phyloP scores from a whole-genome alignment of 2,888 invertebrate species.

The Perdita meconis region DNA sequence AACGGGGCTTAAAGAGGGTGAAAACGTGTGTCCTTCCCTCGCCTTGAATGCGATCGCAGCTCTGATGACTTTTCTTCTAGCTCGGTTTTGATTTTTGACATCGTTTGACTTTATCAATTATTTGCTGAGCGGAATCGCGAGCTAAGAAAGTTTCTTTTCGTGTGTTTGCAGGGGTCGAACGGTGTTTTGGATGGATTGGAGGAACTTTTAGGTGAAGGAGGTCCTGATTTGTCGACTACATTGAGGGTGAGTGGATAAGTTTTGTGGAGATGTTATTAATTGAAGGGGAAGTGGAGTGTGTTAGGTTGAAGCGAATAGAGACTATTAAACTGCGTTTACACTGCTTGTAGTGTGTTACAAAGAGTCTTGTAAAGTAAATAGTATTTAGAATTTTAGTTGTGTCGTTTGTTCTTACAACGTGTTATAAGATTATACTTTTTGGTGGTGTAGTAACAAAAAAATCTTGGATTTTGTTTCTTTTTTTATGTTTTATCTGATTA shows the following conservation, averaged over 20 bases:
- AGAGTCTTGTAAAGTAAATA: no score
- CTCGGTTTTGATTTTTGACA: conserved; percentile 3
- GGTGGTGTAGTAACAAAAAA: no score
- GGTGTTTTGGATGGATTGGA: neutral
- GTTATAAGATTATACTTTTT: no score
- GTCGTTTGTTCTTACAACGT: no score
- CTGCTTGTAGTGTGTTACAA: no score
- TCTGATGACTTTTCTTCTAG: neutral
- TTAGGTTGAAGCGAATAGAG: neutral
- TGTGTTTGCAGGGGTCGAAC: neutral
- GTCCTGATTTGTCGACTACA: neutral
- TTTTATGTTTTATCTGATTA: no score
- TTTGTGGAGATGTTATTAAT: neutral
- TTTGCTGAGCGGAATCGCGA: neutral
- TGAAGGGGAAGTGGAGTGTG: neutral
- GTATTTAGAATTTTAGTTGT: no score
- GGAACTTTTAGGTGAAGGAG: neutral
- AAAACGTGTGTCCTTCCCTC: no score
- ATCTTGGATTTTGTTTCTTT: no score
- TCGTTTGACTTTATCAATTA: neutral
- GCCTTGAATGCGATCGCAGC: neutral
- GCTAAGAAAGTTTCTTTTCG: neutral
- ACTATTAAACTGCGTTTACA: neutral
- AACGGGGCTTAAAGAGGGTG: neutral
- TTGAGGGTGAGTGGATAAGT: neutral